Base-by-base conservation (phyloP, 2,113 vertebrate species). In the Myotis yumanensis region DNA sequence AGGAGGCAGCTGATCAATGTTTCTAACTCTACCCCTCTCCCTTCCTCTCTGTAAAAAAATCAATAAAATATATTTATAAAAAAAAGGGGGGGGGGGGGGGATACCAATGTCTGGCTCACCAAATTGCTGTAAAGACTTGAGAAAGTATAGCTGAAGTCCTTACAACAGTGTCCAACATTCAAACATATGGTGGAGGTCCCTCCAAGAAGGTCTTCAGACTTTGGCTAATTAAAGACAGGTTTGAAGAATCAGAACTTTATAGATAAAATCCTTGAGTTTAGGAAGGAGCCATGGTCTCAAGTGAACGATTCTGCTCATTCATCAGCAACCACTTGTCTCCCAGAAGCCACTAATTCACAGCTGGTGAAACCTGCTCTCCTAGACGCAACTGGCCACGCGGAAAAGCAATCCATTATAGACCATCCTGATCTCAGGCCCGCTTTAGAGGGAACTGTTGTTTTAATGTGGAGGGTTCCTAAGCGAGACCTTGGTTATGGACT, bases 231-330 rank as follows among this genome's bases (percentile, higher is more conserved):
- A 95, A 57, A n/a, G 62, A 82, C 66, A 71, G 68, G 40, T 64
- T 84, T 96, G 59, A 90, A 92, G 59, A 93, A 94, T 51, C 46
- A 68, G 52, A 77, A 2, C 17, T 84, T 79, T 62, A 94, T 69
- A 62, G 64, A 83, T 89, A 80, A 62, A 75, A 57, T 93, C 35
- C 91, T 95, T 76, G 22, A 69, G 23, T 89, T 91, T 76, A 80
- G 35, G 77, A 86, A 90, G 32, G 59, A 94, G 30, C 40, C 57
- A 17, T 48, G 3, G 30, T 89, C 51, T 94, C 75, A 80, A 68
- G 37, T 62, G 28, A 89, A 85, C 72, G 57, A 93, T 52, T 83
- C 51, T 83, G 43, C 25, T 62, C 86, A 87, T 62, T 91, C 54
- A 79, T 52, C 32, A 86, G 72, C 73, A 91, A 79, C 3, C 90